Evolutionary conservation across 2,113 vertebrate genomes (phyloP), one percentile per base, ranked within the genome.

Genomic region (Apus apus): DNA sequence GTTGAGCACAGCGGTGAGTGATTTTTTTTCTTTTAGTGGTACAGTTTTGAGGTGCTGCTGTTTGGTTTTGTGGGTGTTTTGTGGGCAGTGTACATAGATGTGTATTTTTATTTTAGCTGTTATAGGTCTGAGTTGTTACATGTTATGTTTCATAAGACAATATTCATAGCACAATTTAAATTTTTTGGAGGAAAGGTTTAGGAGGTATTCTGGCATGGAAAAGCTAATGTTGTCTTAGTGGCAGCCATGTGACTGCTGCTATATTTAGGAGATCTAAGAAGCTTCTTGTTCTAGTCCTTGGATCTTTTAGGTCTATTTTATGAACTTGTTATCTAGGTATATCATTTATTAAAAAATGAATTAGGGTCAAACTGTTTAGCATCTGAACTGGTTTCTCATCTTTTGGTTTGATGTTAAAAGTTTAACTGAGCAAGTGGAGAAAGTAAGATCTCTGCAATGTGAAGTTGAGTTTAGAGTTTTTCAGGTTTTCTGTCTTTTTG

Each of bases 181-280:
- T 46, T 90, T 73, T 67, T 5, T 1, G 15, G 23, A 48, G 38
- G 50, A 83, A 87, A 58, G 60, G 26, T 46, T 95, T 90, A 90
- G 60, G 23, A 79, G 36, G 8, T 74, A 36, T 53, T 83, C 82
- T 80, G 7, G n/a, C 27, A 16, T 29, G 40, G 70, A 91, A 88
- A 73, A 94, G 60, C 76, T 89, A 27, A 81, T 93, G 79, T 32
- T 48, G 27, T 91, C 58, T 80, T 91, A 76, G 71, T 50, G 22
- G 53, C 45, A 87, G 46, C 80, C 82, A 45, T 89, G 85, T 67
- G 82, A 76, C 62, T 92, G 54, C 50, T 89, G 75, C 82, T 95
- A n/a, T 95, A 77, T 96, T 96, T 95, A 95, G 89, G 73, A 16
- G 67, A 82, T 70, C 70, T 95, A 94, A 97, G 89, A 76, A 90